These are phyloP conservation scores for Chiloscyllium punctatum DNA, from an alignment of 2,797 vertebrate species.

Conservation along the genomic window DNA sequence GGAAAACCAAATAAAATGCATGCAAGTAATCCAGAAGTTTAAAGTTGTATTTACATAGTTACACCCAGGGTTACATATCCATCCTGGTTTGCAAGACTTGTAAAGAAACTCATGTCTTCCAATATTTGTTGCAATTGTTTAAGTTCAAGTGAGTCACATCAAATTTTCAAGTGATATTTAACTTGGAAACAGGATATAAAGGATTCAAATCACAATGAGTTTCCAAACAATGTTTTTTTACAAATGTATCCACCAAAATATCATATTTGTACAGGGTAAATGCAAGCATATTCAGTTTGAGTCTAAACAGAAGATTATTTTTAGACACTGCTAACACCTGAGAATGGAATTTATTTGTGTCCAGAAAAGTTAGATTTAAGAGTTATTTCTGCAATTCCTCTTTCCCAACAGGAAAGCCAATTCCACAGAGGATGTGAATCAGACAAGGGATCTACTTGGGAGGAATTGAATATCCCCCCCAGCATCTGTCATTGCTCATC, in stretches of 20 bases:
- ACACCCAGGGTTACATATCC: background rate
- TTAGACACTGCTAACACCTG: background rate
- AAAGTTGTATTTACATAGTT: background rate
- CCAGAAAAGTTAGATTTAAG: no score
- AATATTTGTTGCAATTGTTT: constrained; percentile 16
- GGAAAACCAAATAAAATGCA: background rate
- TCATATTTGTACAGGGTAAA: background rate
- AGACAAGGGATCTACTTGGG: background rate
- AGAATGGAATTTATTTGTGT: background rate
- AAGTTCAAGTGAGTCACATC: background rate
- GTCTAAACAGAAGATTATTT: background rate
- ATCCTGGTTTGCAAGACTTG: constrained; percentile 17
- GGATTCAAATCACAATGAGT: background rate
- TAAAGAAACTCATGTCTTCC: background rate
- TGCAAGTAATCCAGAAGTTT: background rate
- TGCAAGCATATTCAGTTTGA: background rate
- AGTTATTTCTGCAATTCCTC: background rate
- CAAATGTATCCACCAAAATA: background rate
- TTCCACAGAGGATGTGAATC: background rate
- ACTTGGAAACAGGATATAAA: background rate
- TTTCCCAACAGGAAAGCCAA: background rate
- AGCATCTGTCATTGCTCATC: no score
- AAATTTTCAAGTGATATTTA: constrained; percentile 11
- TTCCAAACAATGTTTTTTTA: background rate
- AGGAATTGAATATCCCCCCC: no score